Conservation (phyloP, 2,113 vertebrate genomes). For the Takifugu bimaculatus region DNA sequence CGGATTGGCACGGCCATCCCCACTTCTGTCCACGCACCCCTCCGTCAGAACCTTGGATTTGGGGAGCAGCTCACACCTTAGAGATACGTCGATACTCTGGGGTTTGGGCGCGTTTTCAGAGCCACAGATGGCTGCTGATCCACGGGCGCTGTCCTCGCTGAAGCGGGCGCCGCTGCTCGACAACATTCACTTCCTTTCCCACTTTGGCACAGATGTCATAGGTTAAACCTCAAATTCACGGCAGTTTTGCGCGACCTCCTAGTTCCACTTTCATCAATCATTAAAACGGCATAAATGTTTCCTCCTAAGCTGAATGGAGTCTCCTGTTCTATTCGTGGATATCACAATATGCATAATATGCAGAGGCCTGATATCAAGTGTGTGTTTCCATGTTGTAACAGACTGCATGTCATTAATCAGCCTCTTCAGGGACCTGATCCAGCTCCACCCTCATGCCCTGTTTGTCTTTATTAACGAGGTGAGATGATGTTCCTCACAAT, state of each 20-base stretch:
- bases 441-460: constrained; percentile 33
- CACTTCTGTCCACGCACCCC: no score
- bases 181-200: neutral
- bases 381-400: neutral
- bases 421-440: constrained; percentile 35
- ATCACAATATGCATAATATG: no score
- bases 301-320: no score
- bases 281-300: neutral
- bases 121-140: constrained; percentile 2
- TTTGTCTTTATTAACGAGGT: constrained; percentile 30
- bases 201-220: neutral
- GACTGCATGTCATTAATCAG: neutral
- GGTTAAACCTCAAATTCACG: neutral
- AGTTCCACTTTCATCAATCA: neutral
- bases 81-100: neutral
- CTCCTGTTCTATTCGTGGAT: no score
- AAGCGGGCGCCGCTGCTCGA: constrained; percentile 1
- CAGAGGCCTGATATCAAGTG: neutral
- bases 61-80: no score
- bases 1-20: neutral
- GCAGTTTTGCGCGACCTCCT: neutral
- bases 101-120: constrained; percentile 24
- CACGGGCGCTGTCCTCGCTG: constrained; percentile 62
- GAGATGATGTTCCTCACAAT: constrained; percentile 41
- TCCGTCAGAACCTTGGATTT: no score